Conservation (phyloP, 2,113 vertebrate species). For the Tragulus kanchil region DNA sequence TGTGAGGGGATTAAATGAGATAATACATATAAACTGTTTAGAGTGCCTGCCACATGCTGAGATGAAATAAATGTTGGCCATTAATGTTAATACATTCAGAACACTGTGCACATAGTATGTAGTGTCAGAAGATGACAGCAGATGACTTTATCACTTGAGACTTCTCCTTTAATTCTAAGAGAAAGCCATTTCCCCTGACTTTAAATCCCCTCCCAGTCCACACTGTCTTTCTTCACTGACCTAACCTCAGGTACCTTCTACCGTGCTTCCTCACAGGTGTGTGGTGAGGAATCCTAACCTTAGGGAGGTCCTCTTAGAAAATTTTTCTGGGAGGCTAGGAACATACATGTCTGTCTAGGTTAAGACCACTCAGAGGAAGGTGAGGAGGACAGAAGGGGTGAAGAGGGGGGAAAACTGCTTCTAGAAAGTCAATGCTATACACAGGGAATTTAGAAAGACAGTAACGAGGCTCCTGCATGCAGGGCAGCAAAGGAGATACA, state of each 20-base stretch:
- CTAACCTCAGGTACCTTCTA: background rate
- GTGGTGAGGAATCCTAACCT: background rate
- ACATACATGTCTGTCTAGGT: background rate
- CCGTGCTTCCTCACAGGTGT: background rate
- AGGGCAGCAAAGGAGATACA: too few relatives aligned
- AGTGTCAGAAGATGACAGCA: background rate
- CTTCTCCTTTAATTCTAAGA: background rate
- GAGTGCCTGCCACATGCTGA: background rate
- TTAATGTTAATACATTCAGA: background rate
- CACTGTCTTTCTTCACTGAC: background rate
- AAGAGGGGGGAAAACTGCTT: background rate
- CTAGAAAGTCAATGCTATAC: background rate
- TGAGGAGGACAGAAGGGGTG: background rate
- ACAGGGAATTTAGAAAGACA: background rate
- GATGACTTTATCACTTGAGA: background rate
- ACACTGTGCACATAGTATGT: background rate
- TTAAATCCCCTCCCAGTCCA: background rate
- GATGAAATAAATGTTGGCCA: background rate
- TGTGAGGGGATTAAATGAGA: conserved; percentile 2
- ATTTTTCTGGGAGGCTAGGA: background rate
- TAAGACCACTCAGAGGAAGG: background rate
- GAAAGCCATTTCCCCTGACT: background rate
- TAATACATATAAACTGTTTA: background rate
- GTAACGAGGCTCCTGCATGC: too few relatives aligned
- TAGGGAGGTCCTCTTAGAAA: background rate